phyloP scores from a whole-genome alignment of 1,140 invertebrate genomes.

The Melanaphis sacchari region DNA sequence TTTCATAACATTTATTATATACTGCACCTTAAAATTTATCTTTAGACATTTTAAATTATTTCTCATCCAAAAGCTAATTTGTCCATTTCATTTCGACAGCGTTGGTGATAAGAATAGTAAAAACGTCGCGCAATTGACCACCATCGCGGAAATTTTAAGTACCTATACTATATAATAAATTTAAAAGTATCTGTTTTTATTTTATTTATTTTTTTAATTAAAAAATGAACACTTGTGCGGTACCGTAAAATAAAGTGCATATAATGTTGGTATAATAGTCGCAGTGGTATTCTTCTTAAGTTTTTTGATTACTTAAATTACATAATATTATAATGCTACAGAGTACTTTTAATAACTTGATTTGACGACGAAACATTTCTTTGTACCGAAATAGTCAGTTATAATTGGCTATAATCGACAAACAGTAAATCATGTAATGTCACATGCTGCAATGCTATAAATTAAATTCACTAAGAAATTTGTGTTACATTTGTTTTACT shows the following conservation, averaged over 20 bases:
- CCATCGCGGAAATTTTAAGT: background rate
- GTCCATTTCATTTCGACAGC: background rate
- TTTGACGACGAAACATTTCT: background rate
- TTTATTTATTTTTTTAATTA: background rate
- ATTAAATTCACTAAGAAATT: background rate
- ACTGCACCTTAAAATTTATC: background rate
- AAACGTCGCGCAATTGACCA: background rate
- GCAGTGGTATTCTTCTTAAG: background rate
- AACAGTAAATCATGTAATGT: background rate
- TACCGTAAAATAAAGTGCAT: background rate
- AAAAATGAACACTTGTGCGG: background rate
- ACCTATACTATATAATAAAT: background rate
- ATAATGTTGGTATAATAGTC: background rate
- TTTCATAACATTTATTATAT: background rate
- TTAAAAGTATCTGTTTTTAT: background rate
- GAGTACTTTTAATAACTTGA: background rate
- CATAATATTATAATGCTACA: background rate
- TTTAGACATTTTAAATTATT: background rate
- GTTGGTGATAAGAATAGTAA: background rate
- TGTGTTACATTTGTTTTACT: background rate
- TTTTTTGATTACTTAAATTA: background rate
- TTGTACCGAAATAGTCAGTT: background rate
- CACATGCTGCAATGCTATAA: too few species aligned
- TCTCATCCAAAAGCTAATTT: background rate
- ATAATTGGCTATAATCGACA: too few species aligned